These are phyloP conservation scores for Apeira syringaria DNA, from an alignment of 2,888 invertebrate species.

Conservation along the genomic window DNA sequence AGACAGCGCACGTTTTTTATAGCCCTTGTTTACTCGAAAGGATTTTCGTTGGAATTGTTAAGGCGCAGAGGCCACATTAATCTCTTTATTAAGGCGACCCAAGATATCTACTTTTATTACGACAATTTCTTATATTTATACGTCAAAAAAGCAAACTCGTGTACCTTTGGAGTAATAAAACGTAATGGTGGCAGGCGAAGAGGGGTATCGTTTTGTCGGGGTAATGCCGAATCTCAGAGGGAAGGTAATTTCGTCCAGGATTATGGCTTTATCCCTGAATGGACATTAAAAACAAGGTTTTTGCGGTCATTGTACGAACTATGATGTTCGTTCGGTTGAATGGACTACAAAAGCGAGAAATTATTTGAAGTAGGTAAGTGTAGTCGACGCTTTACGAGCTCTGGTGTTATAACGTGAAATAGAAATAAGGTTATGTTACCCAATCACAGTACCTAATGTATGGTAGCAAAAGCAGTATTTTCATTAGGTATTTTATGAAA, in stretches of 20 bases:
- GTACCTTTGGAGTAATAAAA: conserved; percentile 70
- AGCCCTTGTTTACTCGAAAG: conserved; percentile 41
- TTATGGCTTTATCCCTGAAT: conserved; percentile 55
- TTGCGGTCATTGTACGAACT: conserved; percentile 44
- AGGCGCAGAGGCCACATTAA: conserved; percentile 39
- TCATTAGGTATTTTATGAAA: too few relatives aligned
- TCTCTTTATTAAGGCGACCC: conserved; percentile 48
- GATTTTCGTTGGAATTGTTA: conserved; percentile 39
- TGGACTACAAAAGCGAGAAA: conserved; percentile 8
- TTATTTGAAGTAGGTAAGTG: conserved; percentile 1
- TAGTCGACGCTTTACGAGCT: conserved; percentile 4
- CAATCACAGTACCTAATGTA: too few relatives aligned
- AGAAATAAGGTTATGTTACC: not conserved
- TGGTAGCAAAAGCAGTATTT: too few relatives aligned
- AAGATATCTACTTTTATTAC: conserved; percentile 56
- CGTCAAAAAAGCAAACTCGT: conserved; percentile 70
- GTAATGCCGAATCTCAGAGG: conserved; percentile 55
- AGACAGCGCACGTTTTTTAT: conserved; percentile 33
- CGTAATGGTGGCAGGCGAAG: conserved; percentile 57
- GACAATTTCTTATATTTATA: conserved; percentile 59
- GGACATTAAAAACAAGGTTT: conserved; percentile 54
- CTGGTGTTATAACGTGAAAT: not conserved
- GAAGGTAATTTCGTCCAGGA: conserved; percentile 57
- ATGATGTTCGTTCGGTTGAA: conserved; percentile 28
- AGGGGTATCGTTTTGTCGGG: conserved; percentile 56